These are phyloP conservation scores for Macaca fascicularis DNA, from an alignment of 2,113 vertebrate genomes.

Conservation along the genomic window T2T-MFA8v1.1 NC_088386.1:13061501-13062000, in stretches of 20 bases:
- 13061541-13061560: not conserved
- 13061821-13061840: not conserved
- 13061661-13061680: not conserved
- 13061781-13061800: accelerated
- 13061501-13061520: not conserved
- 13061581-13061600: not conserved
- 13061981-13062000: not conserved
- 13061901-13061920: not conserved
- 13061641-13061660: not conserved
- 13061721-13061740: not conserved
- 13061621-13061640: not conserved
- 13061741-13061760: not conserved
- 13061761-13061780: not conserved
- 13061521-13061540: not conserved
- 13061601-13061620: not conserved
- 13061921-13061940: not conserved
- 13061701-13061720: not conserved
- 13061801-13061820: not conserved
- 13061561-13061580: not conserved
- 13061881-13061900: not conserved
- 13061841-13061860: not conserved
- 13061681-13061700: not conserved
- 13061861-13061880: not conserved
- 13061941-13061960: not conserved
- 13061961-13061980: not conserved